Conservation (phyloP, 2,888 invertebrate genomes). For the Ormyrus nitidulus region DNA sequence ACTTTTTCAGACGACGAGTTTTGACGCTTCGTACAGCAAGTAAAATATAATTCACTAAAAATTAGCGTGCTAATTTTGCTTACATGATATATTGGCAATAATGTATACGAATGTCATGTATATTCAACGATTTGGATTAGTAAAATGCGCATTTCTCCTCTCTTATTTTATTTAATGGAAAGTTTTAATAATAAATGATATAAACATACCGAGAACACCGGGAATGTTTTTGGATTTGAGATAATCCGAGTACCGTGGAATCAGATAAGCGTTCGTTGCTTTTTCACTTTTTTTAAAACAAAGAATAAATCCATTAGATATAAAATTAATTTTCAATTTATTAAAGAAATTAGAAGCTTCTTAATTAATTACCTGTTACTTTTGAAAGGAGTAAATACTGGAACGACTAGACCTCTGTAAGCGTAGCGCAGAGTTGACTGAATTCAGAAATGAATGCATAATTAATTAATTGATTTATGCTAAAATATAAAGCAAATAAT, state of each 20-base stretch:
- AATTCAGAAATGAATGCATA: not conserved
- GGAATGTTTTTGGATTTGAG: constrained; percentile 80
- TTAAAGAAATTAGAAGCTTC: not conserved
- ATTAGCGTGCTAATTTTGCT: no score
- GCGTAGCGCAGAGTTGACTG: constrained; percentile 61
- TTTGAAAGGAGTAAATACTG: constrained; percentile 83
- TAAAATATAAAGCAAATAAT: not conserved
- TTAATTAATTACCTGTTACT: constrained; percentile 76
- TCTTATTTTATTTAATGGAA: not conserved
- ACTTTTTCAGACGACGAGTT: no score
- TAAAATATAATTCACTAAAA: no score
- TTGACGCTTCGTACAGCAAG: no score
- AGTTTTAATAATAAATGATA: not conserved
- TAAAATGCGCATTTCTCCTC: no score
- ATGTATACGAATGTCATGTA: no score
- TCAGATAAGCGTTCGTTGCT: constrained; percentile 71
- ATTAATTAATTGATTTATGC: not conserved
- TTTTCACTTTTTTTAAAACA: constrained; percentile 43
- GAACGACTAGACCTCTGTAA: constrained; percentile 82
- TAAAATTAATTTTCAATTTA: not conserved
- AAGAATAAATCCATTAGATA: not conserved
- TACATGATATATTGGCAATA: no score
- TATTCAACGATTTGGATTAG: no score
- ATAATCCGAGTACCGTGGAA: constrained; percentile 82
- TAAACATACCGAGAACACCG: constrained; percentile 81